These are phyloP conservation scores for Hybognathus amarus DNA, from an alignment of 2,797 vertebrate species.

Conservation along the genomic window DNA sequence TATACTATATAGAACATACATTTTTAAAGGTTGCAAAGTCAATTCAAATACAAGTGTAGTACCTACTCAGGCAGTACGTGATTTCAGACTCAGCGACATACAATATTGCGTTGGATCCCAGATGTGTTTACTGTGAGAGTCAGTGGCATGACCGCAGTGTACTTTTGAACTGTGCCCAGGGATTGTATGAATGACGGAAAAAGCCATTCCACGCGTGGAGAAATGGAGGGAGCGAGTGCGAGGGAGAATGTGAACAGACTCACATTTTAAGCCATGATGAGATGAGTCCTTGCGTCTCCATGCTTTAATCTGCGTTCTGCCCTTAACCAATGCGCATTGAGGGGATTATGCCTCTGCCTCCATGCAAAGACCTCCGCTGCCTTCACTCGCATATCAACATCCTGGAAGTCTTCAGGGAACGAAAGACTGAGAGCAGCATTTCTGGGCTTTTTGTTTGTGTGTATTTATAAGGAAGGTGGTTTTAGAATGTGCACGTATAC, in stretches of 20 bases:
- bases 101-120: too few species aligned
- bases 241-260: slow-evolving; percentile 20
- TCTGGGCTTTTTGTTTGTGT: slow-evolving; percentile 20
- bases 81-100: too few species aligned
- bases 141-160: neutral
- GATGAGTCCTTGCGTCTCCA: slow-evolving; percentile 66
- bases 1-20: too few species aligned
- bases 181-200: slow-evolving; percentile 32
- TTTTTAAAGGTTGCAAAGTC: too few species aligned
- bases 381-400: slow-evolving; percentile 30
- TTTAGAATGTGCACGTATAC: slow-evolving; percentile 12
- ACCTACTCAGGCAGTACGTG: too few species aligned
- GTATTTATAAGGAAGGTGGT: slow-evolving; percentile 7
- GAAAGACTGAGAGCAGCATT: slow-evolving; percentile 17
- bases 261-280: slow-evolving; percentile 66
- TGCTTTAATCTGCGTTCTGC: slow-evolving; percentile 69
- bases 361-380: slow-evolving; percentile 40
- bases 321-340: slow-evolving; percentile 63
- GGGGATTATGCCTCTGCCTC: slow-evolving; percentile 49
- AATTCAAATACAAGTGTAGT: too few species aligned
- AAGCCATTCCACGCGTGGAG: neutral
- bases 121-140: neutral
- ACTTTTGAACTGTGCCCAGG: neutral
- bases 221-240: neutral
- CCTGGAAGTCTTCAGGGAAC: slow-evolving; percentile 36